Evolutionary conservation across 2,113 vertebrate genomes (phyloP), one percentile per base, ranked within the genome.

Genomic region (Mesitornis unicolor): DNA sequence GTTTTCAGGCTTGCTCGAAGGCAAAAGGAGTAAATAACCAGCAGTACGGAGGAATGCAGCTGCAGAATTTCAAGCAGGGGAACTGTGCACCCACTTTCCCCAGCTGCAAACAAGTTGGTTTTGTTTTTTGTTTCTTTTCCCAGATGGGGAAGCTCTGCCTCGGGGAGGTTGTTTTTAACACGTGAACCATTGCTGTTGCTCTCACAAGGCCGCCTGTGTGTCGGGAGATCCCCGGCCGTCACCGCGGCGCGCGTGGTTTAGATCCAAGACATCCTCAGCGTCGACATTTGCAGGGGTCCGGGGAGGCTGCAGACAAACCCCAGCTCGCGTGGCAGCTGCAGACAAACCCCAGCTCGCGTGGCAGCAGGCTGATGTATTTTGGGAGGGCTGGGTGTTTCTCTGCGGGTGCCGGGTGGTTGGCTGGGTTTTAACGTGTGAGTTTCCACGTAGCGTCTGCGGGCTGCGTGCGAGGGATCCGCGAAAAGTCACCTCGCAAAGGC

Each of bases 261-360:
- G n/a, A 53, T 43, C 35, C 16, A 15, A 24, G 28, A 21, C 2
- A 1, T 78, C 35, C 26, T 31, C 16, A 18, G 21, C 1, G 0
- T 36, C 1, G 1, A 26, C 64, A 61, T 69, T 73, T 78, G 0
- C n/a, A n/a, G 0, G 35, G 48, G 29, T 35, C 9, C 43, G 2
- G 3, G 36, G 42, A 50, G n/a, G 43, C 33, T 69, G 33, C 33
- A 22, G 69, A 28, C 3, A 8, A 63, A 26, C 48, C 50, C 13
- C 21, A 48, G 59, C 57, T 83, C 3, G 0, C 0, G 0, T n/a
- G 40, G 35, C 1, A 1, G 31, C 60, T 69, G 33, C 33, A 22
- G 69, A 28, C 3, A 8, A 63, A 26, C 48, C 50, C 13, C 21
- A 48, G 59, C 57, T 83, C 3, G 0, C 0, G 0, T n/a, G 40